Evolutionary conservation across 1,140 invertebrate species (phyloP).

Genomic region (Lasaia peninsularis): DNA sequence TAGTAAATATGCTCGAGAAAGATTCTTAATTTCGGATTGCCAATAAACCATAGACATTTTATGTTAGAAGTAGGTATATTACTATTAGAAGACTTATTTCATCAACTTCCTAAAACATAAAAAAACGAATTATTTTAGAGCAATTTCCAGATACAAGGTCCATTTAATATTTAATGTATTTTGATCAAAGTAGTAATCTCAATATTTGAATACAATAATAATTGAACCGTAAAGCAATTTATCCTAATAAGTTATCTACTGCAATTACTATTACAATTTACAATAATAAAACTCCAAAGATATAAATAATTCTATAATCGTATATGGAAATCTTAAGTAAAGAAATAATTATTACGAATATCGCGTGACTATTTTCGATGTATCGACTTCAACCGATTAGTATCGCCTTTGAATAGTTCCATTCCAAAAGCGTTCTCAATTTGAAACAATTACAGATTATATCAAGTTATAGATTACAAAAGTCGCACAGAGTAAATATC

Average conservation of each 20-base stretch:
- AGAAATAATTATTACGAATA: not conserved
- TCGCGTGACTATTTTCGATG: slow-evolving; percentile 6
- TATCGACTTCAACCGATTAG: slow-evolving; percentile 5
- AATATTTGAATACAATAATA: not conserved
- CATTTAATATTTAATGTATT: too few relatives aligned
- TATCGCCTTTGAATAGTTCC: not conserved
- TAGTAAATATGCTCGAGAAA: too few relatives aligned
- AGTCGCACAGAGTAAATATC: slow-evolving; percentile 11
- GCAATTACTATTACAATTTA: slow-evolving; percentile 11
- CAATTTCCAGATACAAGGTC: too few relatives aligned
- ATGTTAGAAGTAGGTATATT: too few relatives aligned
- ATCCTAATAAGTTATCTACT: not conserved
- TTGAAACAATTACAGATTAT: slow-evolving; percentile 10
- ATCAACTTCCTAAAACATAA: too few relatives aligned
- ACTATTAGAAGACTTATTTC: too few relatives aligned
- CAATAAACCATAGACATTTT: too few relatives aligned
- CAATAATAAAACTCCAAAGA: slow-evolving; percentile 9
- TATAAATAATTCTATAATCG: not conserved
- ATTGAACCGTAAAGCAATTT: slow-evolving; percentile 1
- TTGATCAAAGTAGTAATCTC: not conserved
- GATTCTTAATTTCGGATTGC: too few relatives aligned
- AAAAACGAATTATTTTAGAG: too few relatives aligned
- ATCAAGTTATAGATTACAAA: slow-evolving; percentile 11
- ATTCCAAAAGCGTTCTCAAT: slow-evolving; percentile 5
- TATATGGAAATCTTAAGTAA: not conserved